Evolutionary conservation across 1,140 invertebrate genomes (phyloP), one percentile per base, ranked within the genome.

Genomic region (Mesaphorura yosii): DNA sequence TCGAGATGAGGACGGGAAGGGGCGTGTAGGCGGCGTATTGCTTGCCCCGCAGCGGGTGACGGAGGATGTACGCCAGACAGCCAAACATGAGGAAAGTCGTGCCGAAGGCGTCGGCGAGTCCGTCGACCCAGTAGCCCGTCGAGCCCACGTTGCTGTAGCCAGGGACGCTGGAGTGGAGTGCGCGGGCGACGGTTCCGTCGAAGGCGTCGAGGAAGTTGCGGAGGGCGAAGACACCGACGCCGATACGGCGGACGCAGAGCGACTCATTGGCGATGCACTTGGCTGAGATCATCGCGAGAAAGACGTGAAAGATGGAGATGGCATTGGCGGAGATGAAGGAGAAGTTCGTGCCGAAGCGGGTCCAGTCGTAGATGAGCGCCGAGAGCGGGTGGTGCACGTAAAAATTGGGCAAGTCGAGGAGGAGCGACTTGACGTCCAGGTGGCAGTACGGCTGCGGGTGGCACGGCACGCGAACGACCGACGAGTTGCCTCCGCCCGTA

Each of bases 141-240:
- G 44, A 26, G 15, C 23, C 23, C 4, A 10, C 3, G 10, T 40
- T 19, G 19, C n/a, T 20, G n/a, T 22, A 6, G 10, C 5, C 23
- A 7, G 31, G 12, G 7, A 15, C 28, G 6, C 64, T 81, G 74
- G 49, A 10, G 61, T 77, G 80, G 38, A 76, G 73, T 19, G 75
- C 76, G 50, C 84, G 73, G 1, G 83, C 83, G 6, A 88, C 81
- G 63, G 83, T 79, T 0, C 84, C 85, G 64, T 88, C 85, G 45
- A 87, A 64, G 64, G 85, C 82, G 63, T 88, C 84, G 23, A 86
- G 60, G 67, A 84, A 85, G 51, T 82, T 83, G 49, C 85, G 70
- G 6, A 85, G 66, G 69, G 84, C 79, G 65, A 86, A 87, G 4
- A 86, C 63, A 4, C 84, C 65, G 1, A 86, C 78, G 1, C 80